Evolutionary conservation across 2,797 vertebrate genomes (phyloP).

Genomic region (Xenopus petersii): DNA sequence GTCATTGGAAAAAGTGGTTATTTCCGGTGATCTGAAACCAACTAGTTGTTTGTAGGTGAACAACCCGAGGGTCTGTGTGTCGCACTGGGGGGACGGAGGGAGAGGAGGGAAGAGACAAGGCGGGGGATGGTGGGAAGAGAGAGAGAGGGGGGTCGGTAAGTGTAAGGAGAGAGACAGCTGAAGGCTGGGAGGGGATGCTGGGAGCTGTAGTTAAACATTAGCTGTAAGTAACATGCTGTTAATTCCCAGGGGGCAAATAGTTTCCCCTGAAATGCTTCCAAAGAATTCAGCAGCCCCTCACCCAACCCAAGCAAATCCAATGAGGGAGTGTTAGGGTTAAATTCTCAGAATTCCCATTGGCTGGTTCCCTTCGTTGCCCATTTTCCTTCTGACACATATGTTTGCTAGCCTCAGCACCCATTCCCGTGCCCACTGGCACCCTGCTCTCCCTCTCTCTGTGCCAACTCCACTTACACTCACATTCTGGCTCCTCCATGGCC

Average conservation of each 20-base stretch:
- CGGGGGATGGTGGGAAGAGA: too few relatives aligned
- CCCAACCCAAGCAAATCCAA: too few relatives aligned
- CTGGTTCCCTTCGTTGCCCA: slow-evolving; percentile 45
- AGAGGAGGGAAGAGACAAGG: neutral
- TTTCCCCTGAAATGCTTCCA: too few relatives aligned
- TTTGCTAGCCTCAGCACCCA: slow-evolving; percentile 51
- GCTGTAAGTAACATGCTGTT: too few relatives aligned
- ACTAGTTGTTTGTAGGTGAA: too few relatives aligned
- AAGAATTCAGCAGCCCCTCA: too few relatives aligned
- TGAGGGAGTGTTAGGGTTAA: neutral
- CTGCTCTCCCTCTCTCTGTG: slow-evolving; percentile 1
- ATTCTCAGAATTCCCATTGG: slow-evolving; percentile 19
- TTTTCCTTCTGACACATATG: slow-evolving; percentile 42
- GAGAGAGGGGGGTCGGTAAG: neutral
- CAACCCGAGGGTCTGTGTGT: neutral
- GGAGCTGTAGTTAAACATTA: neutral
- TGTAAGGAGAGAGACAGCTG: neutral
- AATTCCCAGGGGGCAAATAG: too few relatives aligned
- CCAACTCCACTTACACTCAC: slow-evolving; percentile 19
- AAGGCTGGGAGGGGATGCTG: too few relatives aligned
- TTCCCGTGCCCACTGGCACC: slow-evolving; percentile 53
- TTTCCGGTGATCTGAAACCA: neutral
- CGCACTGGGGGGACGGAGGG: neutral
- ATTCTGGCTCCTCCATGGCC: slow-evolving; percentile 23
- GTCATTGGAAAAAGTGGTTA: too few relatives aligned